These are phyloP conservation scores for Micropterix aruncella DNA, from an alignment of 2,888 invertebrate genomes.

Conservation along the genomic window DNA sequence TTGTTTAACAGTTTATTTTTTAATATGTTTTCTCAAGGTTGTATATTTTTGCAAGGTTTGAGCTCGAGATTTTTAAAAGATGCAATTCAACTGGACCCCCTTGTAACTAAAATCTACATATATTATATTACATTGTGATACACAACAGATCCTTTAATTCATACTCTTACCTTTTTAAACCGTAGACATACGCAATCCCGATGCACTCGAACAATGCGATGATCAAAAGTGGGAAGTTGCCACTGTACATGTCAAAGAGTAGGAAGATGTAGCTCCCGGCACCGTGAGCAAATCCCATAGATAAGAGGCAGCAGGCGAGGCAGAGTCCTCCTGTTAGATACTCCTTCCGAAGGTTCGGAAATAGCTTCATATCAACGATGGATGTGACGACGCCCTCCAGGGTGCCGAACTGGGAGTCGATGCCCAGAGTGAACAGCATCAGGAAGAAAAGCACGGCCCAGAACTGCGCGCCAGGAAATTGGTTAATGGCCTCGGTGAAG, in stretches of 20 bases:
- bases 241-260: slow-evolving; percentile 87
- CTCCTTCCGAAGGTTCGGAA: slow-evolving; percentile 84
- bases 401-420: slow-evolving; percentile 94
- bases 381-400: slow-evolving; percentile 93
- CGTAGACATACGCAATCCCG: slow-evolving; percentile 88
- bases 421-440: slow-evolving; percentile 92
- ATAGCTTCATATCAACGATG: slow-evolving; percentile 87
- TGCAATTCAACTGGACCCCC: too few species aligned
- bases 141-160: slow-evolving; percentile 1
- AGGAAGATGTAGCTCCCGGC: slow-evolving; percentile 90
- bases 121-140: too few species aligned
- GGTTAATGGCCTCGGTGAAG: slow-evolving; percentile 95
- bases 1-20: too few species aligned
- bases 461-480: slow-evolving; percentile 90
- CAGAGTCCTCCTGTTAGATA: slow-evolving; percentile 74
- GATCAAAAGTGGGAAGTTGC: slow-evolving; percentile 82
- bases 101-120: too few species aligned
- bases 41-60: too few species aligned
- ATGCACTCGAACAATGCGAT: slow-evolving; percentile 89
- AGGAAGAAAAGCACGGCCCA: slow-evolving; percentile 95
- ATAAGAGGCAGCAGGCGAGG: slow-evolving; percentile 65
- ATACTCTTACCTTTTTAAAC: slow-evolving; percentile 62
- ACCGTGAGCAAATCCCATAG: slow-evolving; percentile 85
- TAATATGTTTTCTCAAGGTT: too few species aligned
- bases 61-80: too few species aligned